Conservation (phyloP, 1,140 invertebrate genomes). For the Dufourea novaeangliae region DNA sequence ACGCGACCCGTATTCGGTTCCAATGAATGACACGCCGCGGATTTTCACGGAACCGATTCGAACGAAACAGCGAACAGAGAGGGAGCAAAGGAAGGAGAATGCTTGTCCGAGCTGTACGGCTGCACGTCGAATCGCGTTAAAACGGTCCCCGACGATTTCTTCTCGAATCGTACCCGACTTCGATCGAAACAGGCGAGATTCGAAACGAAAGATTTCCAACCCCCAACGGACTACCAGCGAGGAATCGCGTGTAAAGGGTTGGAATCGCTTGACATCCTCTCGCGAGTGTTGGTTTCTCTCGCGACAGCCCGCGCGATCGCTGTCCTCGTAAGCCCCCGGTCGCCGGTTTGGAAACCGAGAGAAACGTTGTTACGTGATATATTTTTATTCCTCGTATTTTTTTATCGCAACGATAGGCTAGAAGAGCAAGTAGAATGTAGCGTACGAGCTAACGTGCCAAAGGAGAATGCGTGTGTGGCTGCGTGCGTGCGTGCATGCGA, state of each 20-base stretch:
- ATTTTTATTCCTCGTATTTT: slow-evolving; percentile 71
- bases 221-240: background rate
- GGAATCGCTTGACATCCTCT: background rate
- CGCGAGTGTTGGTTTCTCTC: slow-evolving; percentile 20
- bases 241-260: background rate
- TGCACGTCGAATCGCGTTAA: too few relatives aligned
- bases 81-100: background rate
- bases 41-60: too few relatives aligned
- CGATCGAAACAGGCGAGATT: background rate
- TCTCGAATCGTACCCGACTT: background rate
- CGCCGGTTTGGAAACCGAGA: background rate
- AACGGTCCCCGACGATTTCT: background rate
- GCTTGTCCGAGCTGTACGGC: background rate
- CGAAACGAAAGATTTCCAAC: background rate
- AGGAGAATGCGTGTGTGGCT: slow-evolving; percentile 41
- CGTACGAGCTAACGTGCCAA: slow-evolving; percentile 66
- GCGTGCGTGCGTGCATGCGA: slow-evolving; percentile 8
- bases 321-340: background rate
- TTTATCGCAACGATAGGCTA: slow-evolving; percentile 66
- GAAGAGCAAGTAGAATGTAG: slow-evolving; percentile 46
- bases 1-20: background rate
- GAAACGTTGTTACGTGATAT: slow-evolving; percentile 67
- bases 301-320: background rate
- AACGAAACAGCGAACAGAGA: background rate
- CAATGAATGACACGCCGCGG: background rate